Conservation (phyloP, 2,888 invertebrate species). For the Chymomyza amoena region DNA sequence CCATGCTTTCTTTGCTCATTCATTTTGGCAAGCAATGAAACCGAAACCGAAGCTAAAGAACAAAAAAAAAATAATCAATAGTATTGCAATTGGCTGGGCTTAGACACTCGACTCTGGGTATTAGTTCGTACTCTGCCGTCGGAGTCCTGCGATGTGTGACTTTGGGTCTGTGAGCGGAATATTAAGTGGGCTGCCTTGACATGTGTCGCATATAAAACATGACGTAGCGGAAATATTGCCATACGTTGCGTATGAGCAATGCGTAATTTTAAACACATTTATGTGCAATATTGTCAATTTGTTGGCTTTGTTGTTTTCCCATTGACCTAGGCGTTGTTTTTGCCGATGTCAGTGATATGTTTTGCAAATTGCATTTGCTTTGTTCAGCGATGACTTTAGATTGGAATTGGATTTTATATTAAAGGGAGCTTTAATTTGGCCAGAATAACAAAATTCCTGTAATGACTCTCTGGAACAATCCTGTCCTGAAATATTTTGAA, state of each 20-base stretch:
- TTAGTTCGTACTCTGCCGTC: background rate
- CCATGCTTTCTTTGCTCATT: background rate
- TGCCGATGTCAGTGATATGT: conserved; percentile 18
- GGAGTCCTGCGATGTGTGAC: conserved; percentile 11
- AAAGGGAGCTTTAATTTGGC: background rate
- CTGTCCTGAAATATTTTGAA: too few species aligned
- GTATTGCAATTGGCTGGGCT: conserved; percentile 61
- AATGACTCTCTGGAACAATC: background rate
- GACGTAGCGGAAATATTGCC: conserved; percentile 64
- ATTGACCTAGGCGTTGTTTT: conserved; percentile 9
- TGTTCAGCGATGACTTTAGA: background rate
- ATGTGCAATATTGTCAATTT: conserved; percentile 65
- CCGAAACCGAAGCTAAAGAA: conserved; percentile 33
- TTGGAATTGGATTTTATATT: background rate
- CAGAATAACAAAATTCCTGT: too few species aligned
- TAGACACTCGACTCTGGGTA: background rate
- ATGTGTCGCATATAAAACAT: background rate
- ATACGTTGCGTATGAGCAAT: conserved; percentile 71
- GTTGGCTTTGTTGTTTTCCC: conserved; percentile 31
- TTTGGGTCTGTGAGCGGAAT: conserved; percentile 50
- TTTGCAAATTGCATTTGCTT: conserved; percentile 37
- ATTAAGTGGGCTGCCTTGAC: conserved; percentile 47
- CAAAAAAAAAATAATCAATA: conserved; percentile 57
- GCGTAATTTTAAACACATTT: conserved; percentile 72
- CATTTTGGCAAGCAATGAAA: conserved; percentile 52